Evolutionary conservation across 2,888 invertebrate species (phyloP), one percentile per base, ranked within the genome.

Genomic region (Serripes groenlandicus): DNA sequence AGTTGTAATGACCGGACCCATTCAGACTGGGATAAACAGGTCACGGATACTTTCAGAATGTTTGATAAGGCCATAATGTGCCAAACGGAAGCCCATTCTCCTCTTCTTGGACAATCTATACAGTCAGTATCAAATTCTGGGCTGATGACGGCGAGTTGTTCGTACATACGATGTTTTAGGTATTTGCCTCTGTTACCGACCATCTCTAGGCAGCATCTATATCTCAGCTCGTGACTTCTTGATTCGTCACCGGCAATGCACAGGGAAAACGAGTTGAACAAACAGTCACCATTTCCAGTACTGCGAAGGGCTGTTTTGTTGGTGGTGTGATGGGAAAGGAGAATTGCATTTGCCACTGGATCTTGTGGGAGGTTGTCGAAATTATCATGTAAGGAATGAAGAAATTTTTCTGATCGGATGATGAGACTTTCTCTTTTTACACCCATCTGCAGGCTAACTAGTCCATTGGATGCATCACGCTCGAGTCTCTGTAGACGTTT

Each of bases 301-400:
- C 64, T 75, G 0, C 32, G 11, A 4, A 80, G 34, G 15, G 71
- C 75, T 21, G 66, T 28, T 23, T 69, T 70, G 3, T 30, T 28
- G 32, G 5, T 28, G 21, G 2, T 21, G 68, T 81, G 76, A n/a
- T 54, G 72, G 21, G 66, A 58, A 21, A 15, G 42, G 15, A 81
- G 21, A 9, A 54, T 18, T 15, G 62, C 49, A 34, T 81, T 81
- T 7, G 75, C 54, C 18, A 56, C 35, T 3, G 26, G 15, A 37
- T 80, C 80, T 56, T 80, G 80, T 15, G 15, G n/a, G 52, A 70
- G 75, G n/a, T 21, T 62, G 32, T 52, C 30, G 71, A 75, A 80
- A 9, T 75, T 54, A 11, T 34, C n/a, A 42, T 70, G 54, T 9
- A n/a, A n/a, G n/a, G n/a, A n/a, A n/a, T n/a, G n/a, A n/a, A n/a